phyloP scores from a whole-genome alignment of 1,140 invertebrate species.

The Listronotus bonariensis region DNA sequence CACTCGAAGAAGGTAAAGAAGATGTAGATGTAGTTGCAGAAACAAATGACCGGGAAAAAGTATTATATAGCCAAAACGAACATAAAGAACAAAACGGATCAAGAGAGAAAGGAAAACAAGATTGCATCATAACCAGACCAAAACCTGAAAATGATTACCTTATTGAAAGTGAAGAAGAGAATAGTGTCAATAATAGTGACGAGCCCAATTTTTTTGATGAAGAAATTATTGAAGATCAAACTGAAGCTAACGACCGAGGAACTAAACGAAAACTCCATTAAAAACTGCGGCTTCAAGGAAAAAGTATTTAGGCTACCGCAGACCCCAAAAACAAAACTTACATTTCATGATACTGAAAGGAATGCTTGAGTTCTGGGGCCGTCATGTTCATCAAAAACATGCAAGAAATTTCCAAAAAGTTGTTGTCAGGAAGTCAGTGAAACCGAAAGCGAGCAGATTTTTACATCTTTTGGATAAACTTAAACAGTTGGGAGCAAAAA shows the following conservation, averaged over 20 bases:
- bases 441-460: background rate
- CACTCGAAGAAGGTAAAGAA: too few relatives aligned
- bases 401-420: background rate
- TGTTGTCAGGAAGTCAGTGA: background rate
- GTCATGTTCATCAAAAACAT: background rate
- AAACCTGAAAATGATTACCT: too few relatives aligned
- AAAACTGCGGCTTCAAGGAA: background rate
- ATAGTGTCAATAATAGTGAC: too few relatives aligned
- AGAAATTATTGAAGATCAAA: background rate
- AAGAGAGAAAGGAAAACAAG: too few relatives aligned
- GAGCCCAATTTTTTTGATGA: too few relatives aligned
- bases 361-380: background rate
- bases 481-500: conserved; percentile 3
- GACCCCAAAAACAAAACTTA: background rate
- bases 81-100: too few relatives aligned
- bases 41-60: too few relatives aligned
- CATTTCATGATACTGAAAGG: conserved; percentile 1
- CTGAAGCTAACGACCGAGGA: background rate
- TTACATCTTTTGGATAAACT: conserved; percentile 6
- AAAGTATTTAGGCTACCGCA: background rate
- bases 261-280: conserved; percentile 1
- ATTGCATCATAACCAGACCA: too few relatives aligned
- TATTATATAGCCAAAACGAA: too few relatives aligned
- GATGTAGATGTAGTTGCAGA: too few relatives aligned
- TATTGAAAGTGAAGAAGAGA: too few relatives aligned